These are phyloP conservation scores for Drosophila limbata DNA, from an alignment of 2,888 invertebrate species.

Conservation along the genomic window DNA sequence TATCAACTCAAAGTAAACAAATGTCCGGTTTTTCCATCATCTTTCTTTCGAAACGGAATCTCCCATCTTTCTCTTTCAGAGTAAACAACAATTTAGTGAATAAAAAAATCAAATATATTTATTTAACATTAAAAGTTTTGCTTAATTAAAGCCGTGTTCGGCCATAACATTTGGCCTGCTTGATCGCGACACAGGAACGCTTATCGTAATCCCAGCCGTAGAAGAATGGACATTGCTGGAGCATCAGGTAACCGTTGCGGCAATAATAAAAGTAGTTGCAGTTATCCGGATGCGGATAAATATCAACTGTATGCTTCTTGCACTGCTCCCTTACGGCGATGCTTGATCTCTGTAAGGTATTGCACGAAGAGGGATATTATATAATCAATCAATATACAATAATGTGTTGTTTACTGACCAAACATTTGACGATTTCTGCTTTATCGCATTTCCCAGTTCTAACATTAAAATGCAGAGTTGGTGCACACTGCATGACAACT, in stretches of 20 bases:
- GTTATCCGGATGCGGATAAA: conserved; percentile 80
- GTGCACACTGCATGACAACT: conserved; percentile 77
- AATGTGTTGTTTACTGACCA: conserved; percentile 58
- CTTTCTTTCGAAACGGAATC: conserved; percentile 3
- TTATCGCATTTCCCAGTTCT: conserved; percentile 79
- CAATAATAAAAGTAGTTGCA: conserved; percentile 84
- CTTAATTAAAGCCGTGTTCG: conserved; percentile 2
- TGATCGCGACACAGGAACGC: conserved; percentile 69
- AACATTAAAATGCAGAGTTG: conserved; percentile 77
- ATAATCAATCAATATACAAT: neutral
- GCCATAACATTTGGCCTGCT: conserved; percentile 68
- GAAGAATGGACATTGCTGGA: conserved; percentile 83
- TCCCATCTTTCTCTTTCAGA: neutral
- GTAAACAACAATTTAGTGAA: conserved; percentile 1
- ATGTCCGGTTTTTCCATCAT: neutral
- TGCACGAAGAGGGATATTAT: neutral
- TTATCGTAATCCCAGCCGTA: conserved; percentile 82
- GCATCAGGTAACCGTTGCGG: conserved; percentile 77
- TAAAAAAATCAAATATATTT: conserved; percentile 1
- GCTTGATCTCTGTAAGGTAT: conserved; percentile 48
- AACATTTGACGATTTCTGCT: conserved; percentile 75
- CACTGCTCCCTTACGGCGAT: conserved; percentile 72
- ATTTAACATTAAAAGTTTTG: neutral
- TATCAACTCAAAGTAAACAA: neutral
- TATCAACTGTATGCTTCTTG: conserved; percentile 66